Base-by-base conservation (phyloP, 2,888 invertebrate species). In the Rapana venosa region DNA sequence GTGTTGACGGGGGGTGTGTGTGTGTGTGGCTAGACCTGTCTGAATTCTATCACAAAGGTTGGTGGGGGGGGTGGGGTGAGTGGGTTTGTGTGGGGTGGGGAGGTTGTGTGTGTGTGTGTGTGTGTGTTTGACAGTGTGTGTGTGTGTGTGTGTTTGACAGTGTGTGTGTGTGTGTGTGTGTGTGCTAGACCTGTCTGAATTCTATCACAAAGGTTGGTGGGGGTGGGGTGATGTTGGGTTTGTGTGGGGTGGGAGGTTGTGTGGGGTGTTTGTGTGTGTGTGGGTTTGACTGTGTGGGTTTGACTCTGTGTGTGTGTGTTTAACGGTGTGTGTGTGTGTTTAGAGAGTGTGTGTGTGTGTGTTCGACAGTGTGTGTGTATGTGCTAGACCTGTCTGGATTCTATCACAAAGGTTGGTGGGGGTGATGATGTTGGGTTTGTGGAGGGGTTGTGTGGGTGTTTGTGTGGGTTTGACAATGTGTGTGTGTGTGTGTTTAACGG, bases 101-200 rank as follows among this genome's bases (percentile, higher is more conserved):
- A 17, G 5, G 70, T 70, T 17, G 98, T 0, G 97, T 98, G 15
- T 99, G 91, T 98, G 99, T 96, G 98, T 98, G 0, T n/a, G n/a
- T n/a, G n/a, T n/a, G n/a, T n/a, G n/a, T n/a, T n/a, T n/a, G n/a
- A n/a, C n/a, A n/a, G n/a, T 47, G 47, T 47, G 47, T 5, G 8
- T 47, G 47, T 47, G 47, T 47, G 47, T 47, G 47, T n/a, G n/a
- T n/a, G n/a, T n/a, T n/a, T n/a, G n/a, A n/a, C n/a, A n/a, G n/a
- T n/a, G n/a, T n/a, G n/a, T n/a, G n/a, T n/a, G n/a, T n/a, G n/a
- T n/a, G n/a, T n/a, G n/a, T n/a, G n/a, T n/a, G n/a, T n/a, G n/a
- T n/a, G n/a, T n/a, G 97, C 98, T 98, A 99, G 98, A 98, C 98
- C 95, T 98, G 99, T 87, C 97, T 99, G 56, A 97, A 97, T 95